Percentiles rank a stretch among this genome's conserved stretches.
Conservation (phyloP, 2,888 invertebrate genomes). For the Chironomus riparius region DNA sequence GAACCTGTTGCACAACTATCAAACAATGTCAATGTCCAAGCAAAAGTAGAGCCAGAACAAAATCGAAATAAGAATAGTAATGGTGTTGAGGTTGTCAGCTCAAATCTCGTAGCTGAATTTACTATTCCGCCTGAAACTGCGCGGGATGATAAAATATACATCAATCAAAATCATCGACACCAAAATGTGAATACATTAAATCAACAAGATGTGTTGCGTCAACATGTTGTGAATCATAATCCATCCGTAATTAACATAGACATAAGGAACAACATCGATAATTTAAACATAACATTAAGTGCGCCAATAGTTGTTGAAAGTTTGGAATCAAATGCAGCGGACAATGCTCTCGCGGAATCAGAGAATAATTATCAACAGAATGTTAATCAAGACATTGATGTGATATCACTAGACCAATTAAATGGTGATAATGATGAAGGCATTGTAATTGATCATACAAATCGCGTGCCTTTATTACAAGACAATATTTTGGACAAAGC, state of each 20-base stretch:
- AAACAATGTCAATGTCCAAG: constrained; percentile 17
- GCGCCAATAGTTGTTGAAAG: constrained; percentile 20
- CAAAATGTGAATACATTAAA: background rate
- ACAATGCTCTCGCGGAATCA: constrained; percentile 2
- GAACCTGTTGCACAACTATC: constrained; percentile 17
- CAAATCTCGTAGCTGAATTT: constrained; percentile 26
- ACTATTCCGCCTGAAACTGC: constrained; percentile 5
- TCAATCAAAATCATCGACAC: background rate
- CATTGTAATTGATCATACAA: background rate
- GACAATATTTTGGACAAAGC: background rate
- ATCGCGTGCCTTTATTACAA: background rate
- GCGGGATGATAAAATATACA: background rate
- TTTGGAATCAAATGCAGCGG: background rate
- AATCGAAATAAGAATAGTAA: background rate
- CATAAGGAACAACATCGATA: constrained; percentile 27
- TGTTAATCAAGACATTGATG: background rate
- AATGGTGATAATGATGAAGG: background rate
- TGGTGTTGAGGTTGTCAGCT: constrained; percentile 26
- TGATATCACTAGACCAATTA: background rate
- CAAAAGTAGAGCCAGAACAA: background rate
- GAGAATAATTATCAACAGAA: constrained; percentile 4
- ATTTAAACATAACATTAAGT: constrained; percentile 24
- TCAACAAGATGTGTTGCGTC: background rate
- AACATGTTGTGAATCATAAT: constrained; percentile 14
- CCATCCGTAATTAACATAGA: constrained; percentile 24